Conservation (phyloP, 2,797 vertebrate species). For the Scarus forsteni region DNA sequence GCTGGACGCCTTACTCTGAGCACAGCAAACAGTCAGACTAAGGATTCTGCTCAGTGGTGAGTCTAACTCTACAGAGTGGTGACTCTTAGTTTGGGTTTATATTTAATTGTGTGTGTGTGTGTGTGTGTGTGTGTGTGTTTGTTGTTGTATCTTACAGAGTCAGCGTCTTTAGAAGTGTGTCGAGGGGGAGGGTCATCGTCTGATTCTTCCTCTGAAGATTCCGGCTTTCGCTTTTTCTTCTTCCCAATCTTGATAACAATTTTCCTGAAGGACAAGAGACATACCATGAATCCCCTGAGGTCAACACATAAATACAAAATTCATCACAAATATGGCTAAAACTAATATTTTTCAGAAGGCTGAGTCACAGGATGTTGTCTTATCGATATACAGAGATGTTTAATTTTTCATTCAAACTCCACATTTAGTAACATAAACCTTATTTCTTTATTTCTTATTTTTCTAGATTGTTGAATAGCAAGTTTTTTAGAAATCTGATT, state of each 20-base stretch:
- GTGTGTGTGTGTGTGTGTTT: not conserved
- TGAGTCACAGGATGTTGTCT: too few species aligned
- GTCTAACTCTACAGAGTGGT: constrained; percentile 10
- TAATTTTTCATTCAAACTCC: too few species aligned
- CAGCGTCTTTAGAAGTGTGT: constrained; percentile 87
- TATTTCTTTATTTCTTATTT: too few species aligned
- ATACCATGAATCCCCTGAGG: not conserved
- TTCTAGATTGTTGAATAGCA: too few species aligned
- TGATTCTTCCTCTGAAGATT: constrained; percentile 94
- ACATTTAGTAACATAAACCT: too few species aligned
- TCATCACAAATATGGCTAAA: too few species aligned
- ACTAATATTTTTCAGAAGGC: too few species aligned
- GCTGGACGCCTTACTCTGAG: constrained; percentile 40
- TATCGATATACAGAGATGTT: too few species aligned
- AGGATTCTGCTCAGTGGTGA: constrained; percentile 19
- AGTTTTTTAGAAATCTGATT: too few species aligned
- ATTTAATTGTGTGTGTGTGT: constrained; percentile 1
- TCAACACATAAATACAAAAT: not conserved
- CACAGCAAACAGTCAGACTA: constrained; percentile 34
- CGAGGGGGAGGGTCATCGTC: constrained; percentile 90
- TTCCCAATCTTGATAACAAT: constrained; percentile 98
- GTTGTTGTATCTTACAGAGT: constrained; percentile 85
- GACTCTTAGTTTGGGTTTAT: not conserved
- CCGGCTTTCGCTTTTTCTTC: constrained; percentile 96
- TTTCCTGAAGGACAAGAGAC: constrained; percentile 83